phyloP scores from a whole-genome alignment of 2,888 invertebrate species.

The Phania funesta region DNA sequence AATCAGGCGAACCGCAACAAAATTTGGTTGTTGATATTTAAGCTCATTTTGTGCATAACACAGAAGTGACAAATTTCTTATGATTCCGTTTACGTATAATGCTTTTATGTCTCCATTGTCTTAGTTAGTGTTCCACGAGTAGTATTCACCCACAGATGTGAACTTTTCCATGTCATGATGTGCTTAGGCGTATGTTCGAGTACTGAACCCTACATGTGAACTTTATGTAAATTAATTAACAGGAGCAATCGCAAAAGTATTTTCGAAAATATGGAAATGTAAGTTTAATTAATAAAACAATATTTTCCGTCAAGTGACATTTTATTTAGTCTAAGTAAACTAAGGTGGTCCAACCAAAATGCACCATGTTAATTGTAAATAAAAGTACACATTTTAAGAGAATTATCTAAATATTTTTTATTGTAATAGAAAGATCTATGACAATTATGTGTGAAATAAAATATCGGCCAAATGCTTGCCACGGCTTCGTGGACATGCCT shows the following conservation, averaged over 20 bases:
- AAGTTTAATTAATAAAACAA: too few species aligned
- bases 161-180: slow-evolving; percentile 12
- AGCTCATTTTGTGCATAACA: slow-evolving; percentile 70
- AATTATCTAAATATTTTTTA: too few species aligned
- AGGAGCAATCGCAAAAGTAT: not conserved
- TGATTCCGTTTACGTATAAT: slow-evolving; percentile 34
- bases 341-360: too few species aligned
- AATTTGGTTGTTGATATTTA: slow-evolving; percentile 71
- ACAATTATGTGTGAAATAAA: too few species aligned
- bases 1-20: slow-evolving; percentile 67
- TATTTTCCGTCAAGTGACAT: too few species aligned
- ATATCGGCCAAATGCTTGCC: too few species aligned
- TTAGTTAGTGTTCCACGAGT: slow-evolving; percentile 6
- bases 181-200: slow-evolving; percentile 4
- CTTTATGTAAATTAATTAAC: not conserved
- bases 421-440: too few species aligned
- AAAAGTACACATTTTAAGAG: too few species aligned
- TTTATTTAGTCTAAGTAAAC: too few species aligned
- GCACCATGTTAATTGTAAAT: too few species aligned
- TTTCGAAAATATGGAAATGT: too few species aligned
- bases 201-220: slow-evolving; percentile 11
- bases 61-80: slow-evolving; percentile 69
- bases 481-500: too few species aligned
- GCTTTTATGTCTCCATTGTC: slow-evolving; percentile 42
- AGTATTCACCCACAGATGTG: not conserved